Conservation (phyloP, 2,113 vertebrate genomes). For the Tonatia bakeri region DNA sequence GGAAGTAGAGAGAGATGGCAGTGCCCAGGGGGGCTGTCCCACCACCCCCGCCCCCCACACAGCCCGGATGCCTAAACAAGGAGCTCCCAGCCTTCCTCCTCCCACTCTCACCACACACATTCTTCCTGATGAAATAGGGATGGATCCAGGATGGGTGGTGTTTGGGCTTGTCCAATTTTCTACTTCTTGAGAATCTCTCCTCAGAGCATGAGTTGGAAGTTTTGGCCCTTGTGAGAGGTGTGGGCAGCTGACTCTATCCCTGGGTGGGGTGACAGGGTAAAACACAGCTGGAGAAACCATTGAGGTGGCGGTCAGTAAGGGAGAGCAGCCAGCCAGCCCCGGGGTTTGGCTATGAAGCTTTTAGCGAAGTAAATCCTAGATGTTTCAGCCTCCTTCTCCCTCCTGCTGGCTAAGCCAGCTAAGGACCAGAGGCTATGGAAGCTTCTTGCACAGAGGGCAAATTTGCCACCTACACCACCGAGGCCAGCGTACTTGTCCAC, state of each 20-base stretch:
- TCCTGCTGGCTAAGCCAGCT: not conserved
- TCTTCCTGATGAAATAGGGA: not conserved
- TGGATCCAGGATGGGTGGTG: not conserved
- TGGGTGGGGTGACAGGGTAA: not conserved
- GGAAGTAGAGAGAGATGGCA: not conserved
- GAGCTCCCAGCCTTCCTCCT: not conserved
- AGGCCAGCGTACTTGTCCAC: not conserved
- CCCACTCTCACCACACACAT: not conserved
- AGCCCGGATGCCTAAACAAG: not conserved
- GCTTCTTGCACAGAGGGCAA: not conserved
- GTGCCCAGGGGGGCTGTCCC: not conserved
- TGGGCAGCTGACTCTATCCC: not conserved
- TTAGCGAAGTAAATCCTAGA: not conserved
- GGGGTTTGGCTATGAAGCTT: not conserved
- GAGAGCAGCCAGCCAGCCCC: not conserved
- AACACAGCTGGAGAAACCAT: not conserved
- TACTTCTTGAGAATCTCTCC: conserved; percentile 32
- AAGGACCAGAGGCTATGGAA: not conserved
- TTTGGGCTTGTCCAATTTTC: not conserved
- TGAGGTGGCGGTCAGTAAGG: not conserved
- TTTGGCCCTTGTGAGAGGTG: not conserved
- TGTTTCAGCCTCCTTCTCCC: not conserved
- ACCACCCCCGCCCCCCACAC: not conserved
- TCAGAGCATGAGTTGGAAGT: not conserved
- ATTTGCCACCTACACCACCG: fast-evolving